phyloP scores from a whole-genome alignment of 1,140 invertebrate species.

The Aphelenchoides fujianensis region DNA sequence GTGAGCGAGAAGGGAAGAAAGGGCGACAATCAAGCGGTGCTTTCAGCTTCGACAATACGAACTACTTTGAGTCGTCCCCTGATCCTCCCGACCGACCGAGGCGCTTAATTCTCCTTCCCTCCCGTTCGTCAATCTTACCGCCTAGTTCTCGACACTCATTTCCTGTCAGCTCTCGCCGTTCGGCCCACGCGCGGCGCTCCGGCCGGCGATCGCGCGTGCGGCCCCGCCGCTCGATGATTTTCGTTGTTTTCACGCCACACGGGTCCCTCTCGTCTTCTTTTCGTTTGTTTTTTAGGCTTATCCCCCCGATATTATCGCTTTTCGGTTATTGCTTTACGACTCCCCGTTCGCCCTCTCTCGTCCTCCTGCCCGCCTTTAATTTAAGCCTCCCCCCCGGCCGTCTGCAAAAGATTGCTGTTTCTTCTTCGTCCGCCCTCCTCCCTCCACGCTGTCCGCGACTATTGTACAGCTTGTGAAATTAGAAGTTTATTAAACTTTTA shows the following conservation, averaged over 20 bases:
- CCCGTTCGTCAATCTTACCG: background rate
- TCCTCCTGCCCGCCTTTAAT: background rate
- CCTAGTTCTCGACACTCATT: background rate
- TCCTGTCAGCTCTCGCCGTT: background rate
- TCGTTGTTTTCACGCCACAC: background rate
- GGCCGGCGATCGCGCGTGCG: background rate
- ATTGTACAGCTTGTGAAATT: conserved; percentile 13
- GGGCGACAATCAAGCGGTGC: no score
- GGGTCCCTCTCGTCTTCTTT: no score
- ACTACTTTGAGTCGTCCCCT: conserved; percentile 28
- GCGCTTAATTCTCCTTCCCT: background rate
- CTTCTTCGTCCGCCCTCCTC: background rate
- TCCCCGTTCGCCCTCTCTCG: background rate
- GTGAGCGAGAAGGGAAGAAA: conserved; percentile 87
- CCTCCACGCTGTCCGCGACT: background rate
- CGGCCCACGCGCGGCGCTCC: no score
- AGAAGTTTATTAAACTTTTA: conserved; percentile 13
- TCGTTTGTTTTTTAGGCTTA: background rate
- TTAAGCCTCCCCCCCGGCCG: background rate
- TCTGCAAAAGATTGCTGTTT: background rate
- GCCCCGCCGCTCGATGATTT: background rate
- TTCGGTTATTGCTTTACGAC: conserved; percentile 10
- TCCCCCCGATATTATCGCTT: background rate
- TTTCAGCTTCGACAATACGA: conserved; percentile 56
- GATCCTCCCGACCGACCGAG: background rate